Percentiles rank a stretch among this genome's conserved stretches.
Conservation (phyloP, 2,888 invertebrate genomes). For the Caenorhabditis virilis region DNA sequence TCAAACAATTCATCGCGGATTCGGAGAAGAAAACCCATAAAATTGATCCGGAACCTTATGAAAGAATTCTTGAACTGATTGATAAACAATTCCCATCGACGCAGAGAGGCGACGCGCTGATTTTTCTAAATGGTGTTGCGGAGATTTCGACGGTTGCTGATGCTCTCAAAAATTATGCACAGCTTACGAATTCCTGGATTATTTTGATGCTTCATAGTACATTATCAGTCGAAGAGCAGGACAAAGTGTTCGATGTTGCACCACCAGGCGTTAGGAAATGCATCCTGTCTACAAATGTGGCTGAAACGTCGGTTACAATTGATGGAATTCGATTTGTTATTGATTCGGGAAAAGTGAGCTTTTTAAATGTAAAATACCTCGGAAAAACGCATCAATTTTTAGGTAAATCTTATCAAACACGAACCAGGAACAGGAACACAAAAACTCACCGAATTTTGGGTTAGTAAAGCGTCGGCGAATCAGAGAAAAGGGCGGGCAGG, state of each 20-base stretch:
- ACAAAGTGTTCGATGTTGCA: slow-evolving; percentile 92
- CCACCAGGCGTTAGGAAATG: slow-evolving; percentile 93
- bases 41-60: slow-evolving; percentile 89
- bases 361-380: too few species aligned
- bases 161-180: slow-evolving; percentile 76
- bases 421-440: slow-evolving; percentile 89
- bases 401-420: slow-evolving; percentile 87
- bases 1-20: slow-evolving; percentile 64
- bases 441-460: slow-evolving; percentile 81
- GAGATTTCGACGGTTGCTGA: slow-evolving; percentile 68
- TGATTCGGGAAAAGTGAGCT: slow-evolving; percentile 89
- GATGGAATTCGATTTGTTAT: slow-evolving; percentile 96
- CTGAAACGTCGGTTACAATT: slow-evolving; percentile 97
- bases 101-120: slow-evolving; percentile 89
- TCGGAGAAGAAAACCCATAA: slow-evolving; percentile 75
- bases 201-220: slow-evolving; percentile 87
- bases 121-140: slow-evolving; percentile 83
- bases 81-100: slow-evolving; percentile 83
- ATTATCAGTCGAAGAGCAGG: slow-evolving; percentile 89
- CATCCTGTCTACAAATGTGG: slow-evolving; percentile 95
- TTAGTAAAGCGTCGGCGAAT: slow-evolving; percentile 95
- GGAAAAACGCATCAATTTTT: too few species aligned
- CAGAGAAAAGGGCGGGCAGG: slow-evolving; percentile 81
- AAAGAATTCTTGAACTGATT: slow-evolving; percentile 88
- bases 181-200: slow-evolving; percentile 84